These are phyloP conservation scores for Nudaria mundana DNA, from an alignment of 2,888 invertebrate species.

Conservation along the genomic window DNA sequence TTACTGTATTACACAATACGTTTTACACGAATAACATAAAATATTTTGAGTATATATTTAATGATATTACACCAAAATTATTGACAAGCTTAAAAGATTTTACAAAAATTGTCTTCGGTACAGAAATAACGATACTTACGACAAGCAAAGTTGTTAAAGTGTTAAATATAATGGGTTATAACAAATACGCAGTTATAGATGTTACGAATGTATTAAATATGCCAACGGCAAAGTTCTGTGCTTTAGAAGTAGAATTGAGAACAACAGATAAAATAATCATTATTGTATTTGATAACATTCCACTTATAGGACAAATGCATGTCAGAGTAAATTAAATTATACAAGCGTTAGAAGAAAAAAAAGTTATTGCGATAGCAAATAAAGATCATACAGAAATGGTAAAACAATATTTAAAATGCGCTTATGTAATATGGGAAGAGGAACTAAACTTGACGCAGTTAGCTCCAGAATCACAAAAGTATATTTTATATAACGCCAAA, in stretches of 20 bases:
- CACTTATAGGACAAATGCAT: not conserved
- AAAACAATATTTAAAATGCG: conserved; percentile 3
- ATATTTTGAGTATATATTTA: not conserved
- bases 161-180: too few species aligned
- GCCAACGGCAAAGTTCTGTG: not conserved
- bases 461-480: conserved; percentile 4
- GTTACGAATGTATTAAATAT: conserved; percentile 1
- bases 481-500: conserved; percentile 4
- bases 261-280: conserved; percentile 1
- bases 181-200: not conserved
- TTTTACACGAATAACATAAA: conserved; percentile 2
- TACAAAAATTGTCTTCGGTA: not conserved
- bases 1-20: conserved; percentile 1
- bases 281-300: not conserved
- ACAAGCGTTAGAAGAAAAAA: conserved; percentile 1
- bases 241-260: not conserved
- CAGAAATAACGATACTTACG: conserved; percentile 10
- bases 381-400: not conserved
- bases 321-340: not conserved
- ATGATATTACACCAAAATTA: not conserved
- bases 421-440: not conserved
- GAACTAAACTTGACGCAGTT: conserved; percentile 5
- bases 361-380: conserved; percentile 1
- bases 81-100: not conserved
- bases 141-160: conserved; percentile 13